Conservation (phyloP, 2,797 vertebrate species). For the Silurus aristotelis region DNA sequence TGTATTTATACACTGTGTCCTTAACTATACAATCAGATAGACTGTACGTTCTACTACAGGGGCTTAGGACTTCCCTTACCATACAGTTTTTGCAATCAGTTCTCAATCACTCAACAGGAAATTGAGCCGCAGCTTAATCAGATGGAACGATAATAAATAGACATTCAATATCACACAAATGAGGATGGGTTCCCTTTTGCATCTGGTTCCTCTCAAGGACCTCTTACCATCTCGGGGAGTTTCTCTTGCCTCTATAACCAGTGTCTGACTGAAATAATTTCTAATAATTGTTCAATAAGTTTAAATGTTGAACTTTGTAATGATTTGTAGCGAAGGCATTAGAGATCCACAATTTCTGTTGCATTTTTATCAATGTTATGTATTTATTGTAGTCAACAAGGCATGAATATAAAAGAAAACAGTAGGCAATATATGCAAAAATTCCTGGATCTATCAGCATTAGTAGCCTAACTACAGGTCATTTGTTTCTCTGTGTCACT, state of each 20-base stretch:
- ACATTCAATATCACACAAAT: no score
- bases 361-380: neutral
- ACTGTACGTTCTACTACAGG: neutral
- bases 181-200: no score
- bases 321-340: neutral
- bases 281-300: neutral
- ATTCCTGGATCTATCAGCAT: neutral
- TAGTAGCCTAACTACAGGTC: neutral
- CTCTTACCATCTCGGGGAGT: no score
- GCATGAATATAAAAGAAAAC: neutral
- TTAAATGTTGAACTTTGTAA: neutral
- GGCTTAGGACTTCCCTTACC: no score
- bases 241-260: no score
- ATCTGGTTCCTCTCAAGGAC: no score
- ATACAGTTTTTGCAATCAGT: no score
- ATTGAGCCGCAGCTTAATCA: no score
- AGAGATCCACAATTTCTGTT: no score
- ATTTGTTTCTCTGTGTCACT: neutral
- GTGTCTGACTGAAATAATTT: neutral
- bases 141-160: no score
- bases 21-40: neutral
- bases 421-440: neutral
- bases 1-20: neutral
- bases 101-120: no score
- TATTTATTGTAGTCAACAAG: neutral